These are phyloP conservation scores for Lateolabrax maculatus DNA, from an alignment of 2,797 vertebrate species.

Conservation along the genomic window DNA sequence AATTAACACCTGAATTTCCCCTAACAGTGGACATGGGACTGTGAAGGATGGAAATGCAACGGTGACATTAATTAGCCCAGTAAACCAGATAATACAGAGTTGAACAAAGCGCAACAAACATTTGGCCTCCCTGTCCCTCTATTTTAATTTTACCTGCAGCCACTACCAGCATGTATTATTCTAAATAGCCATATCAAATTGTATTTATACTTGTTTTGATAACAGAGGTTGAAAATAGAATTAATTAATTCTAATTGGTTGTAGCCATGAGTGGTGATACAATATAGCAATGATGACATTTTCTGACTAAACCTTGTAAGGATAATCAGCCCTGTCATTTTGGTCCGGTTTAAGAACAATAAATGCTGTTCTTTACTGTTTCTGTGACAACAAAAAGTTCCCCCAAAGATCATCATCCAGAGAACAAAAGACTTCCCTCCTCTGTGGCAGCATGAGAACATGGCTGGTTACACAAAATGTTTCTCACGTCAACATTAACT, in stretches of 20 bases:
- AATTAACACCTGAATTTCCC: constrained; percentile 59
- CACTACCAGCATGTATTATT: neutral
- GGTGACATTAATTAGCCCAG: constrained; percentile 40
- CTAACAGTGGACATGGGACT: constrained; percentile 7
- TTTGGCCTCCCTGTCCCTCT: constrained; percentile 7
- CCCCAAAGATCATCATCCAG: neutral
- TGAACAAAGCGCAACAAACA: constrained; percentile 9
- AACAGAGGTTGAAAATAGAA: neutral
- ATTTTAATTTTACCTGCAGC: neutral
- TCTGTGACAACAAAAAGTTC: neutral
- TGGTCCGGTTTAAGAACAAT: neutral
- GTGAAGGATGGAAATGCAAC: constrained; percentile 39
- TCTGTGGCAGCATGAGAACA: neutral
- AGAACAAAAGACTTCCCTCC: neutral
- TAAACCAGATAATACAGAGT: constrained; percentile 17
- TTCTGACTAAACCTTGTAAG: neutral
- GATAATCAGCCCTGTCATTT: neutral
- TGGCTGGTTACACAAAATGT: constrained; percentile 1
- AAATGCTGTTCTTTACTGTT: neutral
- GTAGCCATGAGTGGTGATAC: neutral
- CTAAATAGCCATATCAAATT: neutral
- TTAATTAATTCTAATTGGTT: neutral
- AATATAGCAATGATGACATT: neutral
- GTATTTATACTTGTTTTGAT: neutral
- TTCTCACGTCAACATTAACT: neutral